Percentiles rank a stretch among this genome's conserved stretches.
These are phyloP conservation scores for Catostomus latipinnis DNA, from an alignment of 2,797 vertebrate species.

Conservation along the genomic window DNA sequence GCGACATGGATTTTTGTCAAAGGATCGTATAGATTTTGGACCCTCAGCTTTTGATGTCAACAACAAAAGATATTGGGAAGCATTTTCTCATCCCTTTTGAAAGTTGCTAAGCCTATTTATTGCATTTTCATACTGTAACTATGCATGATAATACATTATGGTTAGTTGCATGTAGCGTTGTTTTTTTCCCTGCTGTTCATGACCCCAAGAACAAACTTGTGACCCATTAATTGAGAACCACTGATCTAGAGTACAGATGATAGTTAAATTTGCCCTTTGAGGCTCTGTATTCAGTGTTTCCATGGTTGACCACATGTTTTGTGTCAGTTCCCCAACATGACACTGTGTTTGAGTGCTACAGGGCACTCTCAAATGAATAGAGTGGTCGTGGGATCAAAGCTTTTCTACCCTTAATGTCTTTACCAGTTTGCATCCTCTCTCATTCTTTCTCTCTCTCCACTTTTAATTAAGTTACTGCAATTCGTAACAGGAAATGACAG, in stretches of 20 bases:
- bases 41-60: no score
- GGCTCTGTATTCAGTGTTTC: slow-evolving; percentile 43
- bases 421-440: slow-evolving; percentile 61
- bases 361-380: slow-evolving; percentile 63
- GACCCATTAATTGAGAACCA: no score
- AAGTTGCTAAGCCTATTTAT: no score
- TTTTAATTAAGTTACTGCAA: slow-evolving; percentile 72
- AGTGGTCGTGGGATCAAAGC: slow-evolving; percentile 72
- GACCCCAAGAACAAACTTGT: no score
- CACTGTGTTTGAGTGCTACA: slow-evolving; percentile 60
- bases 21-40: no score
- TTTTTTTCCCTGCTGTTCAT: no score
- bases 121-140: no score
- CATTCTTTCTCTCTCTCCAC: slow-evolving; percentile 55
- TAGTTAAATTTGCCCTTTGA: neutral
- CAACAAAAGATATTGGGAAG: no score
- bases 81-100: no score
- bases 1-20: no score
- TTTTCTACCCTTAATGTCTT: slow-evolving; percentile 66
- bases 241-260: slow-evolving; percentile 11
- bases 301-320: slow-evolving; percentile 68
- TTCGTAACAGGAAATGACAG: slow-evolving; percentile 61
- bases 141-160: no score
- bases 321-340: slow-evolving; percentile 69
- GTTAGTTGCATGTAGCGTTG: no score